Conservation (phyloP, 2,797 vertebrate species). For the Macropus fuliginosus region DNA sequence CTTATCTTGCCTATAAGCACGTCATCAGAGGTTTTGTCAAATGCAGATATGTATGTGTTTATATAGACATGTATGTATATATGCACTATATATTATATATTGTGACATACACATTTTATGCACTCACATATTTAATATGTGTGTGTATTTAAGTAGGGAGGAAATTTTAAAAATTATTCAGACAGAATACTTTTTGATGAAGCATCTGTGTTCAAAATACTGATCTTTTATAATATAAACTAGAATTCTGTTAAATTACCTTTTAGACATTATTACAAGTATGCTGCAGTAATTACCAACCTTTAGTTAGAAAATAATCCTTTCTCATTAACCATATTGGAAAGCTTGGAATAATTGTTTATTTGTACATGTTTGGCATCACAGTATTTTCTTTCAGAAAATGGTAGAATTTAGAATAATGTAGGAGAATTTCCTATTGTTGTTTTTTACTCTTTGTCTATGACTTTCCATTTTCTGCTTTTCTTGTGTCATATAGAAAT, state of each 20-base stretch:
- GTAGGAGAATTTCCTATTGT: background rate
- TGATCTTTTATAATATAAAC: background rate
- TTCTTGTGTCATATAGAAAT: background rate
- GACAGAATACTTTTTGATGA: background rate
- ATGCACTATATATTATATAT: too few species aligned
- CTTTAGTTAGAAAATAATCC: background rate
- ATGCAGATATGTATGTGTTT: background rate
- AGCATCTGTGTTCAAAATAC: background rate
- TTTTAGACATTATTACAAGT: background rate
- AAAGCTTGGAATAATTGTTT: background rate
- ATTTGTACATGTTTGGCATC: background rate
- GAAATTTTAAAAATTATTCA: background rate
- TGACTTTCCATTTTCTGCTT: background rate
- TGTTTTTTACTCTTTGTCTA: background rate
- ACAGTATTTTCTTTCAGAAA: background rate
- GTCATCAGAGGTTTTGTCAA: background rate
- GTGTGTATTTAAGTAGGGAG: background rate
- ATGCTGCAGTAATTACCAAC: background rate
- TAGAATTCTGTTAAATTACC: background rate
- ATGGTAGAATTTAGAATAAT: background rate
- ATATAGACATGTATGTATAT: too few species aligned
- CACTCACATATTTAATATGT: too few species aligned
- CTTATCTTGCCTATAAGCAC: background rate
- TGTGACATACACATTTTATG: too few species aligned
- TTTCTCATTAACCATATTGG: background rate